A percentile compares a stretch with the other conserved stretches of the same genome.
Evolutionary conservation across 2,113 vertebrate species (phyloP).

Genomic region (Oreochromis tanganicae): DNA sequence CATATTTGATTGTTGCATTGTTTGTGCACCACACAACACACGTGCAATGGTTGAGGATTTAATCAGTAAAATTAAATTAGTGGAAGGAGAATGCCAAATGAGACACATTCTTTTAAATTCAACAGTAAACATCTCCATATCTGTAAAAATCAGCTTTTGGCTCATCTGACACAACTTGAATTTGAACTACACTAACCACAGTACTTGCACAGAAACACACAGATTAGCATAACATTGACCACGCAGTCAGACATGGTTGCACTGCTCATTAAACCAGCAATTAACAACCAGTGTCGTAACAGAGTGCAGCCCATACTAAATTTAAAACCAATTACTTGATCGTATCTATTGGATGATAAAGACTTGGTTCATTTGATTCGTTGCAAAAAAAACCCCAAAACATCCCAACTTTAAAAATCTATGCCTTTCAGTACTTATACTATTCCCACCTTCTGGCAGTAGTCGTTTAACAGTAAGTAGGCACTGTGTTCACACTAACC

Average conservation of each 20-base stretch:
- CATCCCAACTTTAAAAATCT: neutral
- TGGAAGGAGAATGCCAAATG: neutral
- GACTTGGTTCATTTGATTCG: neutral
- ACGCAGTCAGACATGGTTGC: neutral
- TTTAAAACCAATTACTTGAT: neutral
- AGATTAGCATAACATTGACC: neutral
- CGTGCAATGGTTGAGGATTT: neutral
- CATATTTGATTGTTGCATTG: neutral
- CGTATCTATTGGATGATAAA: neutral
- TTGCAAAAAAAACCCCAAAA: neutral
- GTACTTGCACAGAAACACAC: neutral
- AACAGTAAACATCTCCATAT: neutral
- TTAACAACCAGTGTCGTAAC: neutral
- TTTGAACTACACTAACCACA: neutral
- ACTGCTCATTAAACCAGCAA: constrained; percentile 1
- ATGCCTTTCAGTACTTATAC: neutral
- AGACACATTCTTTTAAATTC: neutral
- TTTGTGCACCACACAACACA: neutral
- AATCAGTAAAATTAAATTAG: neutral
- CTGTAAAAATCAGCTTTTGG: neutral
- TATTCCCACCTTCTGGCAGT: neutral
- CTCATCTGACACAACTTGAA: neutral
- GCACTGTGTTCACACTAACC: neutral
- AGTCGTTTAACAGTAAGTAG: neutral
- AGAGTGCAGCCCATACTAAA: neutral